These are phyloP conservation scores for Brachionus asplanchnoidis DNA, from an alignment of 1,140 invertebrate genomes.

Conservation along the genomic window DNA sequence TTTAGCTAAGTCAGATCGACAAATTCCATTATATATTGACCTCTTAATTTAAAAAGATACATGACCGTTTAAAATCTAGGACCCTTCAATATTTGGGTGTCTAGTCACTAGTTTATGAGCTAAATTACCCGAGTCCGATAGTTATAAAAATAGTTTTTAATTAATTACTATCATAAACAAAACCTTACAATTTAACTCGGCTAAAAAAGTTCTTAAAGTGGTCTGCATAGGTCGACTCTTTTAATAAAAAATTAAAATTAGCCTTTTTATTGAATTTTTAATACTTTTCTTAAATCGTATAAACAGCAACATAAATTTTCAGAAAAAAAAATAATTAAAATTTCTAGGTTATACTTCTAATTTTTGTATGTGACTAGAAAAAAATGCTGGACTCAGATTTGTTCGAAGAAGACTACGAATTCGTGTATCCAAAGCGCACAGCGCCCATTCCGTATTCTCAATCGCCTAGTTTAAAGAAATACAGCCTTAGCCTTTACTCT, in stretches of 20 bases:
- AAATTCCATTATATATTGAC: background rate
- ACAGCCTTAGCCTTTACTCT: background rate
- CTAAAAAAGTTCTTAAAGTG: conserved; percentile 15
- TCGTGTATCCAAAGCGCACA: background rate
- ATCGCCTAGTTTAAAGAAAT: conserved; percentile 16
- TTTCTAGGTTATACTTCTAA: conserved; percentile 15
- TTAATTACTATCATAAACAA: conserved; percentile 5
- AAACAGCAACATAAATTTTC: conserved; percentile 22
- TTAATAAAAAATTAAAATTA: conserved; percentile 39
- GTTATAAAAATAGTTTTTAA: background rate
- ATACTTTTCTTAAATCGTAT: background rate
- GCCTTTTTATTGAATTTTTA: conserved; percentile 17
- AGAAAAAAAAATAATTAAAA: background rate
- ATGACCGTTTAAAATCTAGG: background rate
- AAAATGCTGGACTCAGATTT: conserved; percentile 16
- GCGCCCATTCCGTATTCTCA: conserved; percentile 17
- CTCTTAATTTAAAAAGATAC: background rate
- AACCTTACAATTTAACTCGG: background rate
- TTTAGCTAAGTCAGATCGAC: background rate
- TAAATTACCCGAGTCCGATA: background rate
- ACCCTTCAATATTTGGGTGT: background rate
- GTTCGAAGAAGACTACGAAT: background rate
- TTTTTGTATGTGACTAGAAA: background rate
- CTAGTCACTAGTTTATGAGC: background rate
- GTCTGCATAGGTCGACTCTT: background rate